phyloP scores from a whole-genome alignment of 2,888 invertebrate species.

The Dasypolia templi region DNA sequence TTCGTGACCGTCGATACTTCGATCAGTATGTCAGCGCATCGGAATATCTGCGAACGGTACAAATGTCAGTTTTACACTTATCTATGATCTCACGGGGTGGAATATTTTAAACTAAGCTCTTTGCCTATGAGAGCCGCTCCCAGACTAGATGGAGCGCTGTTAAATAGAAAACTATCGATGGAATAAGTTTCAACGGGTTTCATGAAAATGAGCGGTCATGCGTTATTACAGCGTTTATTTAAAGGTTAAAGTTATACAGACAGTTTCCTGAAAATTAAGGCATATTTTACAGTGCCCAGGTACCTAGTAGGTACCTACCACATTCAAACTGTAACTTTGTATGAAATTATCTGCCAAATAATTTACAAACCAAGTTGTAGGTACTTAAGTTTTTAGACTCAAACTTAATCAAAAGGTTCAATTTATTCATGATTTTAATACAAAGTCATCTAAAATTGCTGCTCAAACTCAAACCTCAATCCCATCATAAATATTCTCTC shows the following conservation, averaged over 20 bases:
- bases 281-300: background rate
- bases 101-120: slow-evolving; percentile 69
- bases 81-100: slow-evolving; percentile 73
- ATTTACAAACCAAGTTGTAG: background rate
- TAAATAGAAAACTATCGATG: slow-evolving; percentile 42
- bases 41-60: slow-evolving; percentile 47
- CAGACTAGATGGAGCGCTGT: slow-evolving; percentile 63
- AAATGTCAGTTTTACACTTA: slow-evolving; percentile 77
- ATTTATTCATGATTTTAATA: background rate
- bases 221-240: slow-evolving; percentile 6
- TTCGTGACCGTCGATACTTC: slow-evolving; percentile 53
- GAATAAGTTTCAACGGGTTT: slow-evolving; percentile 34
- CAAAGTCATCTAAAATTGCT: background rate
- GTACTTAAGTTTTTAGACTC: background rate
- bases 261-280: background rate
- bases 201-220: slow-evolving; percentile 7
- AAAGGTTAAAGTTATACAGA: slow-evolving; percentile 2
- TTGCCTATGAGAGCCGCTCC: slow-evolving; percentile 61
- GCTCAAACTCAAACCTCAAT: slow-evolving; percentile 5
- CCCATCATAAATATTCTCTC: slow-evolving; percentile 4
- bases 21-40: slow-evolving; percentile 50
- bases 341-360: background rate
- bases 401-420: background rate
- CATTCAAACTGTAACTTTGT: background rate
- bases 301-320: background rate